Conservation (phyloP, 2,888 invertebrate genomes). For the Platerodrilus igneus region DNA sequence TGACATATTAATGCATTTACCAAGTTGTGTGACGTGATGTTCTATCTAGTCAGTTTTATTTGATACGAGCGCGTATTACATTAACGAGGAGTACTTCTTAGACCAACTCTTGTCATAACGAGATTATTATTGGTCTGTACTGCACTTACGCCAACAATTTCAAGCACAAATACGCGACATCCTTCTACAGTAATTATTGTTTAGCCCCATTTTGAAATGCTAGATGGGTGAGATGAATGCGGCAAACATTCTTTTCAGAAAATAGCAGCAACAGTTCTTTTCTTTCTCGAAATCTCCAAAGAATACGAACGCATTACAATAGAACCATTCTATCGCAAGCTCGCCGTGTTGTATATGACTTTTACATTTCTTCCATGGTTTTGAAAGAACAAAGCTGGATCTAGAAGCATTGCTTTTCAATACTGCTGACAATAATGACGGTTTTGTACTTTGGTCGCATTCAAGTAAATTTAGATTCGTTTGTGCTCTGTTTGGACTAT, state of each 20-base stretch:
- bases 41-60: slow-evolving; percentile 34
- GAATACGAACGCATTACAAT: slow-evolving; percentile 42
- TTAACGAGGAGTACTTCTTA: slow-evolving; percentile 27
- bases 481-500: too few species aligned
- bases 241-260: slow-evolving; percentile 42
- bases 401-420: slow-evolving; percentile 45
- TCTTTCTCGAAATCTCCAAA: slow-evolving; percentile 40
- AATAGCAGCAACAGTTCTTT: slow-evolving; percentile 47
- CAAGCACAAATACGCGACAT: slow-evolving; percentile 3
- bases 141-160: too few species aligned
- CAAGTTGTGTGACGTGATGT: slow-evolving; percentile 43
- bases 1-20: slow-evolving; percentile 50
- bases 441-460: slow-evolving; percentile 42
- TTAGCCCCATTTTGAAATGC: slow-evolving; percentile 20
- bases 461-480: too few species aligned
- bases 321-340: slow-evolving; percentile 43
- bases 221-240: slow-evolving; percentile 21
- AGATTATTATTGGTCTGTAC: too few species aligned
- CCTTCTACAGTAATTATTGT: slow-evolving; percentile 12
- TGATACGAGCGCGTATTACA: slow-evolving; percentile 30
- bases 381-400: slow-evolving; percentile 45
- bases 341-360: slow-evolving; percentile 46
- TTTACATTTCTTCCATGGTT: slow-evolving; percentile 45
- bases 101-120: slow-evolving; percentile 37
- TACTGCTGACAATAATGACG: slow-evolving; percentile 43